Evolutionary conservation across 1,140 invertebrate genomes (phyloP), one percentile per base, ranked within the genome.

Genomic region (Brachionus asplanchnoidis): DNA sequence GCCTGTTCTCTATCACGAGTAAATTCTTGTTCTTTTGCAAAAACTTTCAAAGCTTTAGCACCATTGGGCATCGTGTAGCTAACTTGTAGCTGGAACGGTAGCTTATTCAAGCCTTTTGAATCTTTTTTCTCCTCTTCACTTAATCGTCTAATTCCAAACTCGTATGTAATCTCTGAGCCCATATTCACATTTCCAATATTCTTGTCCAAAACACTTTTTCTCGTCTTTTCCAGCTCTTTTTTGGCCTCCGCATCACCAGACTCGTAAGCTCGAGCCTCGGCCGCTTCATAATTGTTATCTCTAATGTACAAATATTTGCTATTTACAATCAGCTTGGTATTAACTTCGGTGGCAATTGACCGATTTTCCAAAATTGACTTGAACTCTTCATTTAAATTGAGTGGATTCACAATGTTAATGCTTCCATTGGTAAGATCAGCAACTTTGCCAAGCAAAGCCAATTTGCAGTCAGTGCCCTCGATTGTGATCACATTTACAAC

Each of bases 401-500:
- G 20, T 6, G 79, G 79, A 44, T 82, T 82, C 28, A 82, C 79
- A 28, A 82, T 82, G 84, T 88, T 88, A 82, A 89, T 88, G 87
- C 88, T 87, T 40, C 89, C 89, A 65, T 87, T 87, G 14, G 89
- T 89, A 73, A 84, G 85, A 50, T 88, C 87, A 26, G 89, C 88
- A 80, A 89, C 66, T 85, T 87, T 87, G 1, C 88, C 88, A n/a
- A 89, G 86, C 23, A 89, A 86, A 32, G 87, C 86, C 84, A 89
- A 82, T 84, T 88, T 88, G 85, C 89, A 89, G 78, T 88, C 88
- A 9, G 88, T 89, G 8, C 88, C 88, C 80, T 87, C 87, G n/a
- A 89, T 89, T 28, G 87, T 88, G 44, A 89, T 87, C 46, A 89
- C 87, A 65, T 88, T 89, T n/a, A 89, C 85, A 53, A 87, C 87